Conservation (phyloP, 2,888 invertebrate species). For the Drosophila aldrichi region DNA sequence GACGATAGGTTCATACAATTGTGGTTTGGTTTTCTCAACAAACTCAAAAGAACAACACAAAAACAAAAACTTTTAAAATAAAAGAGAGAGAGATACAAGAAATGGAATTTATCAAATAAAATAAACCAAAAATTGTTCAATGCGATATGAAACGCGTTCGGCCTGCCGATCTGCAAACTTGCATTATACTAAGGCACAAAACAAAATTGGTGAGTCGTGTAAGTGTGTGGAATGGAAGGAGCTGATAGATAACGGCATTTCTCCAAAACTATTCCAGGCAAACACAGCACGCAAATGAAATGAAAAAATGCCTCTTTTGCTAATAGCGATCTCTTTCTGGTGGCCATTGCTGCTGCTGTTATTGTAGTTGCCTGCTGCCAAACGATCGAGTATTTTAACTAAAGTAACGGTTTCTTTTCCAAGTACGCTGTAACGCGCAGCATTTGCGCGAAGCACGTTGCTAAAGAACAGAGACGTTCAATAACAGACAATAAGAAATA, state of each 20-base stretch:
- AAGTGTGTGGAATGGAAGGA: slow-evolving; percentile 20
- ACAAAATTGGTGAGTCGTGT: background rate
- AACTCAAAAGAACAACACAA: background rate
- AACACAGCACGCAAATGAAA: background rate
- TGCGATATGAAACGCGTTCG: slow-evolving; percentile 35
- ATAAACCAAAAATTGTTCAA: slow-evolving; percentile 11
- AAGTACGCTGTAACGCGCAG: slow-evolving; percentile 1
- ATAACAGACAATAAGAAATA: background rate
- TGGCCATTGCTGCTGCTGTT: background rate
- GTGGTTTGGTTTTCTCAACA: slow-evolving; percentile 31
- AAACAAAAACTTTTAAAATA: background rate
- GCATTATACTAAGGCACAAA: background rate
- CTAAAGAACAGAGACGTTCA: background rate
- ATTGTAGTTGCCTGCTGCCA: background rate
- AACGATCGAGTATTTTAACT: background rate
- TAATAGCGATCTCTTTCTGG: background rate
- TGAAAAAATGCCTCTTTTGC: background rate
- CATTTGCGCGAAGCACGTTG: slow-evolving; percentile 10
- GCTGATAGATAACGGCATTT: slow-evolving; percentile 35
- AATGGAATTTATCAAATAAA: slow-evolving; percentile 5
- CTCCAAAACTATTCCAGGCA: slow-evolving; percentile 23
- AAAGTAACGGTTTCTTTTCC: slow-evolving; percentile 24
- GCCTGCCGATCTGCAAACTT: slow-evolving; percentile 43
- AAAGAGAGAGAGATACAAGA: background rate
- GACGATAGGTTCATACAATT: slow-evolving; percentile 24